These are phyloP conservation scores for Eupithecia subumbrata DNA, from an alignment of 2,888 invertebrate species.

Conservation along the genomic window DNA sequence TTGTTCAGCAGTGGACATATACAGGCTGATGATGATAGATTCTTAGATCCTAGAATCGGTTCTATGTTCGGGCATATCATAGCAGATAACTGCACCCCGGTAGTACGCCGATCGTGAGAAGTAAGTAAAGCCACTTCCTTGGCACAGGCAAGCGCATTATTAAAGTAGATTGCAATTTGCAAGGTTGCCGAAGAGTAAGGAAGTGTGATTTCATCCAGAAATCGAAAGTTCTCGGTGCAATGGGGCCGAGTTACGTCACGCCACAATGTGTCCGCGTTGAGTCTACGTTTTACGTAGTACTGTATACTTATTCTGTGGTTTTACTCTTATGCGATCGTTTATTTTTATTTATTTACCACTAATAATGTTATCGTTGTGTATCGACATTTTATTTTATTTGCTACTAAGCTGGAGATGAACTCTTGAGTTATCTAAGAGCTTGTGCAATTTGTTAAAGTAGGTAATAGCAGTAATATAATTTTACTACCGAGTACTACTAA, in stretches of 20 bases:
- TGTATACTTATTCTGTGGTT: slow-evolving; percentile 24
- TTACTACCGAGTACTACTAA: slow-evolving; percentile 3
- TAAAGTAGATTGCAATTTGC: slow-evolving; percentile 29
- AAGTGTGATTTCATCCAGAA: slow-evolving; percentile 72
- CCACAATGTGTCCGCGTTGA: slow-evolving; percentile 48
- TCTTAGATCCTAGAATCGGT: not conserved
- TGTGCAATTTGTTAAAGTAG: slow-evolving; percentile 3
- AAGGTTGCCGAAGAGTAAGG: slow-evolving; percentile 46
- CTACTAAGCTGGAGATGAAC: not conserved
- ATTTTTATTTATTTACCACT: slow-evolving; percentile 17
- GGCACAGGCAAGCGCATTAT: slow-evolving; percentile 13
- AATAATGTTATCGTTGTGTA: slow-evolving; percentile 17
- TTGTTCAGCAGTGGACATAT: too few relatives aligned
- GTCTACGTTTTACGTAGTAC: slow-evolving; percentile 35
- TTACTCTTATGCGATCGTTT: slow-evolving; percentile 29
- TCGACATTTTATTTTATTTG: slow-evolving; percentile 2
- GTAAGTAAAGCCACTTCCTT: slow-evolving; percentile 22
- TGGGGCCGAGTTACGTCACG: slow-evolving; percentile 60
- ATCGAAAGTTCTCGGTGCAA: slow-evolving; percentile 65
- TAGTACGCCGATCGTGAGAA: slow-evolving; percentile 13
- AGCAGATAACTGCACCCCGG: not conserved
- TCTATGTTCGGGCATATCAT: not conserved
- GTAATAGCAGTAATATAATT: slow-evolving; percentile 1
- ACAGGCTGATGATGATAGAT: too few relatives aligned
- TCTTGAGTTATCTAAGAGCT: slow-evolving; percentile 8